Conservation (phyloP, 2,888 invertebrate genomes). For the Melikaiella ostensackeni region DNA sequence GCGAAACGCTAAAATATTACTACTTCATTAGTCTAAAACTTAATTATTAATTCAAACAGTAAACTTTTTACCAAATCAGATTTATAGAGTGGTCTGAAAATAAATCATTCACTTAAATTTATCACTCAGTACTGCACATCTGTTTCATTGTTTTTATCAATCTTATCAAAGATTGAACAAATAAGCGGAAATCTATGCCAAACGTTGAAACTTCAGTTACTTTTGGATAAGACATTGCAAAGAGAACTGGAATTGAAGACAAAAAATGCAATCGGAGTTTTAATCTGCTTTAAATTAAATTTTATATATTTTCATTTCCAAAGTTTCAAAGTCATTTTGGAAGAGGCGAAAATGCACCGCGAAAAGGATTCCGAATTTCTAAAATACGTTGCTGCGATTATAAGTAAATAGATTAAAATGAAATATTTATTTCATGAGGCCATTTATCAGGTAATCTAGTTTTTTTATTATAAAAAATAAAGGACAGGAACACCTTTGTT, state of each 20-base stretch:
- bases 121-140: too few relatives aligned
- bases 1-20: too few relatives aligned
- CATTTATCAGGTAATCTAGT: too few relatives aligned
- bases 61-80: too few relatives aligned
- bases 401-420: neutral
- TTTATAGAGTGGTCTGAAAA: too few relatives aligned
- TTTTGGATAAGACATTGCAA: neutral
- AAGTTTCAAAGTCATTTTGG: neutral
- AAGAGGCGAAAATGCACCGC: neutral
- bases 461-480: too few relatives aligned
- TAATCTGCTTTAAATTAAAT: neutral
- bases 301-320: neutral
- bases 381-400: constrained; percentile 1
- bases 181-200: neutral
- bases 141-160: too few relatives aligned
- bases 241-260: neutral
- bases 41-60: too few relatives aligned
- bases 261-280: neutral
- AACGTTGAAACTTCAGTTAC: neutral
- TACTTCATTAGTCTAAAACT: too few relatives aligned
- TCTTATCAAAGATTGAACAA: too few relatives aligned
- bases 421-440: neutral
- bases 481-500: too few relatives aligned
- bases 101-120: too few relatives aligned
- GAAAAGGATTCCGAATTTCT: neutral